Conservation (phyloP, 1,140 invertebrate genomes). For the Nylanderia fulva region DNA sequence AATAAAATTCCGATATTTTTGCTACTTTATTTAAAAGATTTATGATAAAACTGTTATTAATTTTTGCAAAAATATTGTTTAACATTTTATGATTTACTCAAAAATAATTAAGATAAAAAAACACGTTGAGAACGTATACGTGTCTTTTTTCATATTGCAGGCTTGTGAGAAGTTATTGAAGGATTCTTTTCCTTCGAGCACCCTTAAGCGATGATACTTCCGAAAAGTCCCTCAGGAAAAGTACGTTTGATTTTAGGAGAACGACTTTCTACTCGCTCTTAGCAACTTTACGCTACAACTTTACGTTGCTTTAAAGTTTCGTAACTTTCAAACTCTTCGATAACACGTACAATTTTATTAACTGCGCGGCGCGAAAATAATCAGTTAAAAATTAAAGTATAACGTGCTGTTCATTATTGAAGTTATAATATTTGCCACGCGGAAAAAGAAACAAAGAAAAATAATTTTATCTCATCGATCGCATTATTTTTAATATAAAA, state of each 20-base stretch:
- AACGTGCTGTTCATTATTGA: neutral
- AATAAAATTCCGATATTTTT: neutral
- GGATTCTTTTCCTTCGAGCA: slow-evolving; percentile 8
- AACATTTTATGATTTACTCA: neutral
- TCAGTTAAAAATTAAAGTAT: slow-evolving; percentile 23
- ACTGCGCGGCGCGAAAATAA: neutral
- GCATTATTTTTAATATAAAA: neutral
- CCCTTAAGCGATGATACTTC: slow-evolving; percentile 26
- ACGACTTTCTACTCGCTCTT: neutral
- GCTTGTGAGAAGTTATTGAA: slow-evolving; percentile 35
- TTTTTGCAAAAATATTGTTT: neutral
- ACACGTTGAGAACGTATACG: neutral
- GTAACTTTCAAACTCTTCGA: slow-evolving; percentile 2
- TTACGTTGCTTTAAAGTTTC: slow-evolving; percentile 18
- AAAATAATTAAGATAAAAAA: slow-evolving; percentile 11
- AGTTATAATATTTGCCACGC: neutral
- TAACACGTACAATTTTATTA: slow-evolving; percentile 28
- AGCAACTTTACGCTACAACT: slow-evolving; percentile 6
- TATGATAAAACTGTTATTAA: neutral
- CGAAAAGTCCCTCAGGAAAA: slow-evolving; percentile 23
- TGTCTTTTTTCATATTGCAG: neutral
- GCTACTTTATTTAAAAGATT: neutral
- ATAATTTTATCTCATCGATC: neutral
- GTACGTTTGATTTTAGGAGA: slow-evolving; percentile 39
- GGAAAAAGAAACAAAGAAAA: neutral